Evolutionary conservation across 2,797 vertebrate species (phyloP), one percentile per base, ranked within the genome.

Genomic region (Tiaroga cobitis): DNA sequence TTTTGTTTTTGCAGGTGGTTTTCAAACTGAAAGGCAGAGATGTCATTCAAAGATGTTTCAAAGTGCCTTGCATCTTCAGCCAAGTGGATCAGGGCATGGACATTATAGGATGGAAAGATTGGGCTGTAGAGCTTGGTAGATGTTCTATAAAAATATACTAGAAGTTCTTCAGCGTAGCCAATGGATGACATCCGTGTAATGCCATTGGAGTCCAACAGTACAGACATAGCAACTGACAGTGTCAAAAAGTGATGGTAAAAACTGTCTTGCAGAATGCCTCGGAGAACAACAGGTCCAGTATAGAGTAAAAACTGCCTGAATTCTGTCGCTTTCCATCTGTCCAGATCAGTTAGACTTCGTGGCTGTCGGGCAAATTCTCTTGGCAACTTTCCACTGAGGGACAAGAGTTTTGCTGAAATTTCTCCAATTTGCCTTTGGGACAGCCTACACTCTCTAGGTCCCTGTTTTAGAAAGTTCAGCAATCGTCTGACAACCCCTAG

Each of bases 401-500:
- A 69, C 19, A 37, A 19, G 34, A 69, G 34, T 37, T 69, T 69
- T 34, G n/a, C n/a, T 69, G 67, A 69, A 21, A 69, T 39, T 69
- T 84, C n/a, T 59, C 74, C 72, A 68, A 68, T 79, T 37, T 84
- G 74, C n/a, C 83, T 69, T 26, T 19, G 16, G 41, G 83, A 41
- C 21, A 56, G 54, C 54, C 54, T 24, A 56, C 54, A 69, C 54
- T 56, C 21, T 56, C 54, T 56, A 56, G 54, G 54, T 24, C 54
- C 54, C 54, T 24, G 54, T 56, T 56, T 56, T 56, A 56, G 54
- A 56, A 56, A 56, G 54, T 56, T 56, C 54, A 83, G 37, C 54
- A 84, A 43, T 59, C 59, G 41, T 46, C 73, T 84, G 34, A 77
- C 72, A 56, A 83, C 81, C n/a, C n/a, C n/a, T n/a, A n/a, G n/a